phyloP scores from a whole-genome alignment of 1,140 invertebrate species.

The Laodelphax striatellus region DNA sequence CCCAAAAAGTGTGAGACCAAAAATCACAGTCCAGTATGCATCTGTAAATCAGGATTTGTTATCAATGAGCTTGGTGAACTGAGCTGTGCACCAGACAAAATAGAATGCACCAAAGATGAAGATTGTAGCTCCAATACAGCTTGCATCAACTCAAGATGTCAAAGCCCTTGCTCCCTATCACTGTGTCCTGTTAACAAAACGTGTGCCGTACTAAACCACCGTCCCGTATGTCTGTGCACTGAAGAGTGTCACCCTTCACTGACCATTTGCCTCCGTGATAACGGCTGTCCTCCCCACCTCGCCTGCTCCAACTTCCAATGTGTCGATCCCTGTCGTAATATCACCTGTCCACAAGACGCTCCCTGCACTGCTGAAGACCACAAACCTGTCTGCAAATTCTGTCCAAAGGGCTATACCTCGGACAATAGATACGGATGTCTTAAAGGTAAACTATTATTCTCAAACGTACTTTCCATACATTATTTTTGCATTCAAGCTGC shows the following conservation, averaged over 20 bases:
- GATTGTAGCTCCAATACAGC: constrained; percentile 77
- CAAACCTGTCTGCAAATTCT: constrained; percentile 87
- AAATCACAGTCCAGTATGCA: constrained; percentile 70
- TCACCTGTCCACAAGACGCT: constrained; percentile 63
- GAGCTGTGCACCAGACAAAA: constrained; percentile 63
- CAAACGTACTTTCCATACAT: too few relatives aligned
- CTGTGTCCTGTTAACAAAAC: constrained; percentile 66
- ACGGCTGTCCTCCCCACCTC: constrained; percentile 69
- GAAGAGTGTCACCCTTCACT: constrained; percentile 74
- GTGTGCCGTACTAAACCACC: constrained; percentile 75
- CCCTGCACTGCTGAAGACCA: constrained; percentile 87
- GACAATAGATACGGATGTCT: constrained; percentile 84
- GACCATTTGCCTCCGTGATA: constrained; percentile 78
- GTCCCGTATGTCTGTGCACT: constrained; percentile 71
- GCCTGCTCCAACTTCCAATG: constrained; percentile 82
- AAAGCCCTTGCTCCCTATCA: constrained; percentile 63
- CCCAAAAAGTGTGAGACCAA: constrained; percentile 82
- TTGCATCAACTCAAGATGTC: constrained; percentile 68
- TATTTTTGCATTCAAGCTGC: too few relatives aligned
- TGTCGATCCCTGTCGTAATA: constrained; percentile 74
- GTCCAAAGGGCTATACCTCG: constrained; percentile 76
- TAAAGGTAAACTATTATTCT: constrained; percentile 63
- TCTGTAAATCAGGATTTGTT: constrained; percentile 77
- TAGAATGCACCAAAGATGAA: constrained; percentile 64
- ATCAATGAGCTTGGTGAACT: constrained; percentile 74